phyloP scores from a whole-genome alignment of 2,797 vertebrate species.

The Odontamblyopus lacepedii region DNA sequence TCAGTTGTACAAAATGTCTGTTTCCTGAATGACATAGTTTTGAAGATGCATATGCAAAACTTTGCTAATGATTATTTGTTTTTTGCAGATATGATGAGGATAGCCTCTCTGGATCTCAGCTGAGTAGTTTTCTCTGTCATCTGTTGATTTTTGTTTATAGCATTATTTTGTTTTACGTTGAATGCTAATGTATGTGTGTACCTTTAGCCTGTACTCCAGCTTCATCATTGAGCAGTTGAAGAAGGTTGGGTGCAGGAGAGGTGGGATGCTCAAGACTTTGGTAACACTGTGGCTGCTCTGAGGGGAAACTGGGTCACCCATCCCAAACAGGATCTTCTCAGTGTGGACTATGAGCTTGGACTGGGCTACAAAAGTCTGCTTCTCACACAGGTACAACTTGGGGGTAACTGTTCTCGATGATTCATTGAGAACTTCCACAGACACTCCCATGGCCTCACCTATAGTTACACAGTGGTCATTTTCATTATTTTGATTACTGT shows the following conservation, averaged over 20 bases:
- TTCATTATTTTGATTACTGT: neutral
- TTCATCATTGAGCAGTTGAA: constrained; percentile 76
- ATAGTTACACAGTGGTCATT: neutral
- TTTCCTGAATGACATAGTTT: no score
- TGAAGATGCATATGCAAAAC: no score
- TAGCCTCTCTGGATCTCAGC: neutral
- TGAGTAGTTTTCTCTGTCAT: neutral
- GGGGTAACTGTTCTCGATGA: constrained; percentile 53
- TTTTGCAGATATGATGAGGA: no score
- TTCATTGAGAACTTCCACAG: constrained; percentile 59
- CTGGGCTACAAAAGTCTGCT: constrained; percentile 68
- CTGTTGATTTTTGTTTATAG: neutral
- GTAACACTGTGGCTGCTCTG: constrained; percentile 36
- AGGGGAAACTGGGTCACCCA: constrained; percentile 51
- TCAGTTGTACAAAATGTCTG: no score
- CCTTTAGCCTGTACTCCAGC: constrained; percentile 71
- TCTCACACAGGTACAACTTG: constrained; percentile 67
- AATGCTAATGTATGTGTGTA: constrained; percentile 16
- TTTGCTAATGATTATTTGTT: no score
- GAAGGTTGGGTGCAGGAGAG: constrained; percentile 60
- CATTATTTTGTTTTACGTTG: neutral
- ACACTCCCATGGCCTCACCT: constrained; percentile 65
- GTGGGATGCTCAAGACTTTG: constrained; percentile 54
- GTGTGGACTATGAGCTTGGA: constrained; percentile 52
- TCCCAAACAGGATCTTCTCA: constrained; percentile 49